Evolutionary conservation across 2,888 invertebrate genomes (phyloP), one percentile per base, ranked within the genome.

Genomic region (Nymphalis polychloros): DNA sequence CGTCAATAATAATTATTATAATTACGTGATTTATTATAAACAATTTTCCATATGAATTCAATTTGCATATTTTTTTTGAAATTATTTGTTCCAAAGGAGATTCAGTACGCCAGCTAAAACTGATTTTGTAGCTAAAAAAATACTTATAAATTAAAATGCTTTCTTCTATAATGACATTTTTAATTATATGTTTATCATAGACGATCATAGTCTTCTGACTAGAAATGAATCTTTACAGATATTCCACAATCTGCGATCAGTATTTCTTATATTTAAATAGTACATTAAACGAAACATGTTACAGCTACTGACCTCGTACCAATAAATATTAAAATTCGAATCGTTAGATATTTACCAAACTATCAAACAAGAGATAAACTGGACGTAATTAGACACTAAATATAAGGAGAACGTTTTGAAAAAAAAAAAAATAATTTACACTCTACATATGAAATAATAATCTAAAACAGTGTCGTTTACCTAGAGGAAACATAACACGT

Each of bases 171-270:
- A 66, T 63, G 72, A 66, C 52, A 66, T 68, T 71, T 71, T 75
- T 64, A 70, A 72, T 63, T 62, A 71, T 66, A 73, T 59, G 64
- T 73, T 84, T 83, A 85, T 86, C 82, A 85, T 81, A 89, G 86
- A 89, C 87, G 86, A 87, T 86, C 82, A 83, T 90, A 90, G 89
- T 90, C 89, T 83, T 82, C 79, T 90, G 91, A 92, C 92, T 91
- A 92, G 92, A 92, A 89, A 89, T 84, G 81, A 85, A 85, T 83
- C 85, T 64, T 87, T 81, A 86, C 84, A 86, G 84, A 85, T 85
- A 86, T 84, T 80, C 78, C 78, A 80, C 81, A 85, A 85, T 85
- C 84, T 86, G 86, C 81, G 81, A 68, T 69, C 73, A 81, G 80
- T 81, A 81, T 80, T 79, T 81, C 81, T 80, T 82, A 80, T 77